phyloP scores from a whole-genome alignment of 1,140 invertebrate species.

The Drosophila elegans region DNA sequence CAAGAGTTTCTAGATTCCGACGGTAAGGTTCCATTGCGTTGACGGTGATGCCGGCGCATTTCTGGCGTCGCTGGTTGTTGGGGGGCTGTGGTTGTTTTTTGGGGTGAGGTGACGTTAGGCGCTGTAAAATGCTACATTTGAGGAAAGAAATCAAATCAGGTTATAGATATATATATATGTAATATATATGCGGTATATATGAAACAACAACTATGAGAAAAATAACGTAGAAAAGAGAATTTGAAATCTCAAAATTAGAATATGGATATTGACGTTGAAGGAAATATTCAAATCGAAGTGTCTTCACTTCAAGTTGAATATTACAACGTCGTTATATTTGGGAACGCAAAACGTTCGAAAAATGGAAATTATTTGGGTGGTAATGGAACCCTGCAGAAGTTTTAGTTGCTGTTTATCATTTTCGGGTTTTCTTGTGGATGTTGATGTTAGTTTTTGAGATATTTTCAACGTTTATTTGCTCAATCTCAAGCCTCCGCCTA shows the following conservation, averaged over 20 bases:
- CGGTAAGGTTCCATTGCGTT: constrained; percentile 36
- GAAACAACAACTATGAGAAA: constrained; percentile 59
- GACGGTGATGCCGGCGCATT: constrained; percentile 29
- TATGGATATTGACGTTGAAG: constrained; percentile 18
- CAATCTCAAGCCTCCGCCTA: constrained; percentile 63
- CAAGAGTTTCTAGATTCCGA: constrained; percentile 59
- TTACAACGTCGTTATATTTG: constrained; percentile 26
- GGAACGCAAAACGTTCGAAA: constrained; percentile 41
- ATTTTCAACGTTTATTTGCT: constrained; percentile 59
- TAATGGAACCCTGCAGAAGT: constrained; percentile 31
- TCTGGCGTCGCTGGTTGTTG: constrained; percentile 20
- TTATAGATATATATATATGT: constrained; percentile 68
- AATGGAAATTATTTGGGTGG: constrained; percentile 13
- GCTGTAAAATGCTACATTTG: constrained; percentile 81
- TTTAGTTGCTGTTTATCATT: constrained; percentile 42
- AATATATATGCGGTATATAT: constrained; percentile 51
- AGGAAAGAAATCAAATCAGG: constrained; percentile 81
- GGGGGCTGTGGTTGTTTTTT: constrained; percentile 14
- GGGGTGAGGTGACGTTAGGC: constrained; percentile 56
- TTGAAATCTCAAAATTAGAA: constrained; percentile 43
- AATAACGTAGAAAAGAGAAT: constrained; percentile 37
- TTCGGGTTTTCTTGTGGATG: constrained; percentile 30
- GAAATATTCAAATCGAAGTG: constrained; percentile 69
- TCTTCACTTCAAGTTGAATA: constrained; percentile 68
- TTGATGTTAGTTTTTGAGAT: constrained; percentile 45